These are phyloP conservation scores for Kryphioiulus occultus DNA, from an alignment of 2,888 invertebrate species.

Conservation along the genomic window DNA sequence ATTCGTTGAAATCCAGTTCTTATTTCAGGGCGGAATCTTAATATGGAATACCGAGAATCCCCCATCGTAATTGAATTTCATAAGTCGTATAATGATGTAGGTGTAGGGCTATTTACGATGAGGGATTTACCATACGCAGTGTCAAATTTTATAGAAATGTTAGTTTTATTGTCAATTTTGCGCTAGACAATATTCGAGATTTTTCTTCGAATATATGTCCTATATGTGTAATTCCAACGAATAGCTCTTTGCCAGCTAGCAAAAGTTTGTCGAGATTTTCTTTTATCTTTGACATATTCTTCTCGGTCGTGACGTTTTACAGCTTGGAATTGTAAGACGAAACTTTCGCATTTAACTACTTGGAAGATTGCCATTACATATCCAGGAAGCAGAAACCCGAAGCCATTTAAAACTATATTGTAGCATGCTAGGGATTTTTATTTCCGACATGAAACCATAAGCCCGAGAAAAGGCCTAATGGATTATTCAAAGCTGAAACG, in stretches of 20 bases:
- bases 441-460: constrained; percentile 25
- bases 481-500: neutral
- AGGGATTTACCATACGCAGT: neutral
- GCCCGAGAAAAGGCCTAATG: neutral
- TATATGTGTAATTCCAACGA: neutral
- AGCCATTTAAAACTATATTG: constrained; percentile 28
- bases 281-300: constrained; percentile 35
- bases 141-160: neutral
- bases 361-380: constrained; percentile 22
- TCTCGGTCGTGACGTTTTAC: neutral
- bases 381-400: constrained; percentile 13
- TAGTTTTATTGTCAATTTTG: neutral
- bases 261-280: neutral
- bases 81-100: neutral
- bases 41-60: neutral
- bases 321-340: neutral
- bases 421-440: neutral
- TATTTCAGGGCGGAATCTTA: neutral
- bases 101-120: neutral
- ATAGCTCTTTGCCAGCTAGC: neutral
- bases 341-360: constrained; percentile 20
- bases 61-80: neutral
- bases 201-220: neutral
- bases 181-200: neutral
- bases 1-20: neutral